A percentile compares a stretch with the other conserved stretches of the same genome.
phyloP scores from a whole-genome alignment of 2,888 invertebrate species.

The Cartodere bifasciata region DNA sequence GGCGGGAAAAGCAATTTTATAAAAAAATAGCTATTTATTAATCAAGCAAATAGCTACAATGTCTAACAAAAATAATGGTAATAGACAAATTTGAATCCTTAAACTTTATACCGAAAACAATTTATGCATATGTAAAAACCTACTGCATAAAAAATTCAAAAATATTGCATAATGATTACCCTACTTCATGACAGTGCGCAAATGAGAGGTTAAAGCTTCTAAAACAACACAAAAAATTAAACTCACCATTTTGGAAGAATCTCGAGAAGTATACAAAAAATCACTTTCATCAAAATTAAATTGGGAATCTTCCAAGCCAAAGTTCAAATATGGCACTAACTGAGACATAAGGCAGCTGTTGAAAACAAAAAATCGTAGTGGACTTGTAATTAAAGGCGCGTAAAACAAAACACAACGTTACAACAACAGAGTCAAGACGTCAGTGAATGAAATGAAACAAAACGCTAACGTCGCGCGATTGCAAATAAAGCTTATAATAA shows the following conservation, averaged over 20 bases:
- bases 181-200: too few species aligned
- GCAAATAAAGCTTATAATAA: slow-evolving; percentile 21
- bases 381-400: neutral
- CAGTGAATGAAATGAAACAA: slow-evolving; percentile 11
- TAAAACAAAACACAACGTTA: neutral
- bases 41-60: too few species aligned
- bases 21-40: too few species aligned
- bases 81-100: too few species aligned
- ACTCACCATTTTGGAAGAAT: slow-evolving; percentile 28
- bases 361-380: slow-evolving; percentile 5
- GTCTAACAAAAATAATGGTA: too few species aligned
- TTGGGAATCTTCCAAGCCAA: slow-evolving; percentile 28
- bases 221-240: slow-evolving; percentile 5
- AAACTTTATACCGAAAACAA: too few species aligned
- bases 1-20: too few species aligned
- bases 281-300: slow-evolving; percentile 20
- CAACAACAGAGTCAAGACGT: slow-evolving; percentile 12
- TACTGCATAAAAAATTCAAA: too few species aligned
- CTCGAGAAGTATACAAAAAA: slow-evolving; percentile 23
- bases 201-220: too few species aligned
- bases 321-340: slow-evolving; percentile 44
- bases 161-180: too few species aligned
- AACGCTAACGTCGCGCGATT: slow-evolving; percentile 21
- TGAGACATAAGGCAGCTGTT: slow-evolving; percentile 45
- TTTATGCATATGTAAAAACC: too few species aligned